phyloP scores from a whole-genome alignment of 1,140 invertebrate genomes.

The Drosophila mojavensis region DNA sequence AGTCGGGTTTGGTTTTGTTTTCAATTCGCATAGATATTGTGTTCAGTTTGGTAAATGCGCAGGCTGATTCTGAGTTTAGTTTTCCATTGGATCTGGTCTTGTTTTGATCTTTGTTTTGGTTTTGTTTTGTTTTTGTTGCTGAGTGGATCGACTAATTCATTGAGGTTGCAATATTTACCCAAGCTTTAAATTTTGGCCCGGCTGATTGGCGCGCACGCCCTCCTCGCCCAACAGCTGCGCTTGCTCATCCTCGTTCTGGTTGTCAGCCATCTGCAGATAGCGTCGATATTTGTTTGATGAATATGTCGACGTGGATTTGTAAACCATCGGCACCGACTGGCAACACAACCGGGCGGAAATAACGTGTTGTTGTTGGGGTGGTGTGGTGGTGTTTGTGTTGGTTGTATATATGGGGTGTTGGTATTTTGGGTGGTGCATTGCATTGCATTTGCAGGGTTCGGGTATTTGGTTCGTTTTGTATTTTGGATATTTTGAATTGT shows the following conservation, averaged over 20 bases:
- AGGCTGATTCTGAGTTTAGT: conserved; percentile 62
- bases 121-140: conserved; percentile 17
- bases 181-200: conserved; percentile 94
- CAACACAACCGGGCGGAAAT: conserved; percentile 68
- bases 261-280: conserved; percentile 92
- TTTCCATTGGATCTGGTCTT: conserved; percentile 49
- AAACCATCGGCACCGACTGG: conserved; percentile 81
- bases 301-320: conserved; percentile 69
- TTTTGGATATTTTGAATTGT: conserved; percentile 44
- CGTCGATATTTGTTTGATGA: conserved; percentile 81
- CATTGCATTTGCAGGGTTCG: conserved; percentile 29
- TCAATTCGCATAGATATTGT: conserved; percentile 18
- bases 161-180: conserved; percentile 89
- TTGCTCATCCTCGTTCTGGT: conserved; percentile 96
- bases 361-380: conserved; percentile 21
- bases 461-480: conserved; percentile 4
- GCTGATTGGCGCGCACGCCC: conserved; percentile 94
- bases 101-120: conserved; percentile 1
- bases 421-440: conserved; percentile 34
- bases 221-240: conserved; percentile 97
- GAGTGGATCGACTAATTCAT: conserved; percentile 29
- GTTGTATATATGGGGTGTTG: conserved; percentile 26
- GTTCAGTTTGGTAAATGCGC: conserved; percentile 44
- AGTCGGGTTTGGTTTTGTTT: conserved; percentile 40
- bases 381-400: conserved; percentile 7